phyloP scores from a whole-genome alignment of 2,888 invertebrate genomes.

The Criorhina ranunculi region DNA sequence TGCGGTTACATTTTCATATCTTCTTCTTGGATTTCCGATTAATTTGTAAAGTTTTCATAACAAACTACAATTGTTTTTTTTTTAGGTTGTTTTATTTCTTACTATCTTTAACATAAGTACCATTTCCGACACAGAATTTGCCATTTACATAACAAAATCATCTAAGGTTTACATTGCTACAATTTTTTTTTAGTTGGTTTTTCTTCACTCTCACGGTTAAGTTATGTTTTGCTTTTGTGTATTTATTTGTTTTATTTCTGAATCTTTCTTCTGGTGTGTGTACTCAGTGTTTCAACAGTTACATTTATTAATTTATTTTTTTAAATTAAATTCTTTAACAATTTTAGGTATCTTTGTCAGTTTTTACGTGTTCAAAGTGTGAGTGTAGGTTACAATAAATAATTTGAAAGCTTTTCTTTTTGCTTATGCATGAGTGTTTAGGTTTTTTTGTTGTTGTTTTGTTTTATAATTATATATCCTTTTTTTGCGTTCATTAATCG shows the following conservation, averaged over 20 bases:
- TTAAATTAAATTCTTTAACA: constrained; percentile 57
- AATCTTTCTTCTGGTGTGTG: constrained; percentile 37
- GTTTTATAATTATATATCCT: constrained; percentile 7
- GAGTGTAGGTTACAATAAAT: constrained; percentile 48
- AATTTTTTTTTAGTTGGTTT: constrained; percentile 25
- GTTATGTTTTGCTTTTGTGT: constrained; percentile 39
- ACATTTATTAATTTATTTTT: constrained; percentile 40
- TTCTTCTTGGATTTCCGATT: neutral
- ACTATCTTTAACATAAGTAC: constrained; percentile 70
- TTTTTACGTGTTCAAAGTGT: constrained; percentile 48
- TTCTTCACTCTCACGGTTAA: constrained; percentile 10
- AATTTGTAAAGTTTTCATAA: neutral
- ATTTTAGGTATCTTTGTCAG: constrained; percentile 60
- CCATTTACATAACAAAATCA: constrained; percentile 65
- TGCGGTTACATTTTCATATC: too few species aligned
- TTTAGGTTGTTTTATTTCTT: constrained; percentile 64
- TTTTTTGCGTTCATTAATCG: constrained; percentile 66
- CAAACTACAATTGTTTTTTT: constrained; percentile 20
- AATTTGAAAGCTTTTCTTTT: constrained; percentile 59
- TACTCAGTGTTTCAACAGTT: constrained; percentile 31
- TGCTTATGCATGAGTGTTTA: constrained; percentile 54
- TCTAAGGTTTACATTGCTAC: constrained; percentile 65
- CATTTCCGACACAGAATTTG: constrained; percentile 63
- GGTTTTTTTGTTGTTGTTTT: constrained; percentile 14
- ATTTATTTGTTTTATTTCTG: constrained; percentile 29